These are phyloP conservation scores for Sarcoramphus papa DNA, from an alignment of 2,797 vertebrate genomes.

Conservation along the genomic window DNA sequence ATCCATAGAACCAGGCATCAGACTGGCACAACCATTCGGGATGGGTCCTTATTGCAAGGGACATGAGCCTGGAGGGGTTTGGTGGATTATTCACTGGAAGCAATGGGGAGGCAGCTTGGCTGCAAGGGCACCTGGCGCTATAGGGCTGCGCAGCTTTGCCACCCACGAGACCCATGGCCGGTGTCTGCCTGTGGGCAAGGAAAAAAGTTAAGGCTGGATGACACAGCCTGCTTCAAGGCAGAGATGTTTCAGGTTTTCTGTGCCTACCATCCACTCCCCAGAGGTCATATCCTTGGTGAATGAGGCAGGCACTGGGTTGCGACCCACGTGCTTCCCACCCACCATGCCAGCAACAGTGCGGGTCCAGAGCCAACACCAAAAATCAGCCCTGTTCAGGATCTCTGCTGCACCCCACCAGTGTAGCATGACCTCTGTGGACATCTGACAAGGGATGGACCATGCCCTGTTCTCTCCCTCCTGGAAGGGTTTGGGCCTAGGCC, in stretches of 20 bases:
- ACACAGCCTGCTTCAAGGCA: neutral
- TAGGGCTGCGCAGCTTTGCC: neutral
- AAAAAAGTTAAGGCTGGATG: neutral
- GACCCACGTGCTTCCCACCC: neutral
- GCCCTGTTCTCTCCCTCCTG: neutral
- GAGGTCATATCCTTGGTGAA: neutral
- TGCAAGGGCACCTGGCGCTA: neutral
- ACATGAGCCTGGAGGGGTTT: neutral
- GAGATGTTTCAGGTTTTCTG: neutral
- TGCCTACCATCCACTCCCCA: neutral
- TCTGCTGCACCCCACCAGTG: neutral
- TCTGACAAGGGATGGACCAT: neutral
- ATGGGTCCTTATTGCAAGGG: neutral
- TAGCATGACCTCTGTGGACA: neutral
- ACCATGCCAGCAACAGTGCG: fast-evolving
- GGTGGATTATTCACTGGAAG: neutral
- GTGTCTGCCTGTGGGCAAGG: neutral
- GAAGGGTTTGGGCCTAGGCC: neutral
- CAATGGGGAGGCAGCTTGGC: neutral
- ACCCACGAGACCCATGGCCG: neutral
- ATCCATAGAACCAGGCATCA: too few relatives aligned
- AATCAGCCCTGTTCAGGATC: neutral
- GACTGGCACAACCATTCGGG: neutral
- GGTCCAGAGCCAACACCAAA: neutral
- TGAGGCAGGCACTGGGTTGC: neutral